Percentiles rank a stretch among this genome's conserved stretches.
phyloP scores from a whole-genome alignment of 2,113 vertebrate genomes.

The Pseudonaja textilis region DNA sequence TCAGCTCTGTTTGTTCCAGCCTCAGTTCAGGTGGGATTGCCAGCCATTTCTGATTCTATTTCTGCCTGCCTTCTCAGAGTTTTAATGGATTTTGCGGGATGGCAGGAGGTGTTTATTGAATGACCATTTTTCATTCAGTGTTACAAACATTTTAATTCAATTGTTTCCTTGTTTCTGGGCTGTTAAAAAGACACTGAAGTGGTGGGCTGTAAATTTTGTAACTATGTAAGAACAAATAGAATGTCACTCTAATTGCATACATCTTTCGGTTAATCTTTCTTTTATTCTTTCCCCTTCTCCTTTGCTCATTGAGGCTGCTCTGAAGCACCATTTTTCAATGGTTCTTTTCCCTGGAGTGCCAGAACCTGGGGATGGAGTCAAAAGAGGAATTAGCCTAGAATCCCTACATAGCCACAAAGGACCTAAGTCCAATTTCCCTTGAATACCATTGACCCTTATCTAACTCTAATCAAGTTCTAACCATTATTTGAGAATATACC shows the following conservation, averaged over 20 bases:
- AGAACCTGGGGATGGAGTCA: neutral
- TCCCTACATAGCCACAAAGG: too few relatives aligned
- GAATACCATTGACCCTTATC: too few relatives aligned
- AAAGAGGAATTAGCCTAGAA: neutral
- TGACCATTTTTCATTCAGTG: neutral
- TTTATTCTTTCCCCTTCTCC: neutral
- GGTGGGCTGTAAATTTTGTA: neutral
- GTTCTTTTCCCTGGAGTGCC: neutral
- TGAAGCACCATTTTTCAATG: neutral
- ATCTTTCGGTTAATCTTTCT: neutral
- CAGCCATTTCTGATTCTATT: neutral
- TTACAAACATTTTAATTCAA: neutral
- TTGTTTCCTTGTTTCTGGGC: neutral
- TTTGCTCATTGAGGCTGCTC: neutral
- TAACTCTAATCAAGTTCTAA: neutral
- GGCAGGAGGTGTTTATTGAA: neutral
- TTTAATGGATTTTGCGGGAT: neutral
- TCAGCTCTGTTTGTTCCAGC: neutral
- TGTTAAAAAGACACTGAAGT: neutral
- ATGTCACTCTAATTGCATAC: neutral
- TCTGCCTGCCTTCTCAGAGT: neutral
- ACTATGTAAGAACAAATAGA: neutral
- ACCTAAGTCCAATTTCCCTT: too few relatives aligned
- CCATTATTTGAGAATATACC: neutral
- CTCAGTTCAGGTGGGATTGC: neutral